These are phyloP conservation scores for Cyrtorhinus lividipennis DNA, from an alignment of 1,140 invertebrate genomes.

Conservation along the genomic window DNA sequence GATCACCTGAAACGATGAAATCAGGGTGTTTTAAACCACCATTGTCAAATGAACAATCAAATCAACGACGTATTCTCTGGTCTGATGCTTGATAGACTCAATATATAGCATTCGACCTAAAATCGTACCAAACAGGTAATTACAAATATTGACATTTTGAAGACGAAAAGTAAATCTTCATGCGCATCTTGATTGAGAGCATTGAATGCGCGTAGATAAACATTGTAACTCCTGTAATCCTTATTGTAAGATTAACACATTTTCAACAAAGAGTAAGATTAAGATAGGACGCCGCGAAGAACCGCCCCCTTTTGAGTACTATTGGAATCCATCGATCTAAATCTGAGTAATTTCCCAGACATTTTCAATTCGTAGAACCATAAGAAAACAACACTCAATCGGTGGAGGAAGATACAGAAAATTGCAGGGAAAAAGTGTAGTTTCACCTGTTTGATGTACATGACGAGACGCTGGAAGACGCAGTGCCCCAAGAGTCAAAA, in stretches of 20 bases:
- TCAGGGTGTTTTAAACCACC: no score
- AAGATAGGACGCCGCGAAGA: background rate
- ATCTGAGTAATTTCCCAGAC: background rate
- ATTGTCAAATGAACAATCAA: background rate
- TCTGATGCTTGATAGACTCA: background rate
- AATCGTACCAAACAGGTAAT: background rate
- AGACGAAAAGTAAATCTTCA: no score
- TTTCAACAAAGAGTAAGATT: no score
- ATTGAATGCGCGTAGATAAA: no score
- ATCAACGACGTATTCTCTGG: background rate
- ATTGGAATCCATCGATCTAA: background rate
- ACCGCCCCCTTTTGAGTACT: background rate
- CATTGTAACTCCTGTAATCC: no score
- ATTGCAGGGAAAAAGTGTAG: no score
- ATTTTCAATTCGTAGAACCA: background rate
- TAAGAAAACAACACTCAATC: background rate
- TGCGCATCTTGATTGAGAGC: no score
- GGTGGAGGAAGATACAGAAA: background rate
- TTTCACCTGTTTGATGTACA: background rate
- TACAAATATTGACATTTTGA: no score
- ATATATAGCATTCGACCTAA: background rate
- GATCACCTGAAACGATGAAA: slow-evolving; percentile 60
- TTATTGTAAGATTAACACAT: no score
- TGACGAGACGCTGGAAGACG: background rate
- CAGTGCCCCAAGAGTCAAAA: no score